phyloP scores from a whole-genome alignment of 2,888 invertebrate species.

The Dryobota labecula region DNA sequence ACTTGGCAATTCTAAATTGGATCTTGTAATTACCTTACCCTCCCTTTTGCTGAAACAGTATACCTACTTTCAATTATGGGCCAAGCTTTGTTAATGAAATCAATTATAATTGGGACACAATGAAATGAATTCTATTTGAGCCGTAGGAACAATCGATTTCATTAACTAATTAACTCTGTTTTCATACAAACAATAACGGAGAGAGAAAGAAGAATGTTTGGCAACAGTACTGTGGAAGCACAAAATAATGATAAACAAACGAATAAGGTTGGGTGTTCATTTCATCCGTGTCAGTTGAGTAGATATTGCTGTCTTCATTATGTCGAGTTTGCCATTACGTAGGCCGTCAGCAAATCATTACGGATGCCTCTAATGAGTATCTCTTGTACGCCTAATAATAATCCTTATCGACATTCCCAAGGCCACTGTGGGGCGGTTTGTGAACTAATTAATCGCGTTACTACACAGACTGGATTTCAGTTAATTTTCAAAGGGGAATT shows the following conservation, averaged over 20 bases:
- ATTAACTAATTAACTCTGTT: conserved; percentile 79
- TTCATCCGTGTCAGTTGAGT: conserved; percentile 65
- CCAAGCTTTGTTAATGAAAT: conserved; percentile 88
- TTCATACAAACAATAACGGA: conserved; percentile 62
- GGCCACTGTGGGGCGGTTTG: conserved; percentile 27
- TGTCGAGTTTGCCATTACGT: conserved; percentile 70
- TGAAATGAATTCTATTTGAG: conserved; percentile 79
- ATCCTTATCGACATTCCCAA: conserved; percentile 57
- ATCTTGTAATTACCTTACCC: conserved; percentile 91
- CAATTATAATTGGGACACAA: conserved; percentile 88
- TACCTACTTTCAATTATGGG: conserved; percentile 90
- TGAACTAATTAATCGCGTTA: conserved; percentile 34
- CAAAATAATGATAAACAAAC: conserved; percentile 56
- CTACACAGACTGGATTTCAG: conserved; percentile 19
- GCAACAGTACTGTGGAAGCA: conserved; percentile 19
- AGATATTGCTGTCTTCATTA: conserved; percentile 73
- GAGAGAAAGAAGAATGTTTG: conserved; percentile 46
- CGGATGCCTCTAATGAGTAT: conserved; percentile 75
- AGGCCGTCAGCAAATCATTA: conserved; percentile 75
- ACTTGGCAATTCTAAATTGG: conserved; percentile 91
- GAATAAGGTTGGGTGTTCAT: conserved; percentile 62
- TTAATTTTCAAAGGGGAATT: conserved; percentile 40
- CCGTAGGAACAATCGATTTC: conserved; percentile 74
- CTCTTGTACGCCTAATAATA: conserved; percentile 72
- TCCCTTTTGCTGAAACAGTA: conserved; percentile 88